Evolutionary conservation across 2,888 invertebrate species (phyloP), one percentile per base, ranked within the genome.

Genomic region (Cetonia aurata): DNA sequence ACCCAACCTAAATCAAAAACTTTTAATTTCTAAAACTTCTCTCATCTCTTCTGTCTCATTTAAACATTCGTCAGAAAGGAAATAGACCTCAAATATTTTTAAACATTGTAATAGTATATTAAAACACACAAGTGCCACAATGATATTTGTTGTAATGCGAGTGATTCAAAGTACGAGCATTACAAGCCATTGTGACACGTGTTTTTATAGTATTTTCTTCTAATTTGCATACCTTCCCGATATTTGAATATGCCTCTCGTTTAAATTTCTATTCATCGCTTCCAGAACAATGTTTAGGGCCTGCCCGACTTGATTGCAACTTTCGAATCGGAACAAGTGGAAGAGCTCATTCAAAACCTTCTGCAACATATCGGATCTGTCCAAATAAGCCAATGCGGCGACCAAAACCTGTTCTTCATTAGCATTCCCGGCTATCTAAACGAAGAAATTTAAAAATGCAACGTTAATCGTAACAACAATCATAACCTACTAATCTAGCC

Each of bases 301-400:
- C 71, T 91, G 90, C 72, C 91, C 91, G 69, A 93, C 89, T 80
- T 92, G 89, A 68, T 89, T 89, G 84, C 93, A 94, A 77, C 91
- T 92, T 82, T 95, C 95, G 81, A 92, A 93, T 67, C 95, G 90
- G 81, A 96, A 94, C 67, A 95, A 85, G 82, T 94, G 93, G 83
- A 95, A 99, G 57, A 98, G 87, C 82, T 97, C 96, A 82, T 96
- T 98, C 41, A 99, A 88, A 19, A 97, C 95, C 81, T 93, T 88
- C 76, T 90, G 90, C 70, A 98, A 85, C 80, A 97, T 89, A 56
- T 92, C 92, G 0, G 94, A 92, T 76, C 96, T 89, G 77, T 96
- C 93, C 84, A 94, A 90, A 82, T 97, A 98, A 12, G 91, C 91
- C 55, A 89, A 84, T 12, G 94, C 94, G 15, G 98, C 95, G 31